Conservation (phyloP, 1,140 invertebrate species). For the Megalopta genalis region DNA sequence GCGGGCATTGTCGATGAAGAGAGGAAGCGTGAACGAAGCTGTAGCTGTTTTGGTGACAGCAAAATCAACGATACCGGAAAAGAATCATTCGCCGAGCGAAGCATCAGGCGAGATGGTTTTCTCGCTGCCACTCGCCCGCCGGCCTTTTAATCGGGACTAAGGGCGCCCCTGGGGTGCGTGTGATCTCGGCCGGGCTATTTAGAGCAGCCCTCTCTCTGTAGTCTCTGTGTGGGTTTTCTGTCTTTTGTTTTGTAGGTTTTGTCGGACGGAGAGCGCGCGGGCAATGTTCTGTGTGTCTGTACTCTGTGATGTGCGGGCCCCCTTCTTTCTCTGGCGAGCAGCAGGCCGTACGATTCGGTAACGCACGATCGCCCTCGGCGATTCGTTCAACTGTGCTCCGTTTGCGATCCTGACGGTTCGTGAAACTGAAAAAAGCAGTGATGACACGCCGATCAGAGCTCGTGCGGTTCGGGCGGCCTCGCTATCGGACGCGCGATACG, state of each 20-base stretch:
- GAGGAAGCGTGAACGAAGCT: constrained; percentile 8
- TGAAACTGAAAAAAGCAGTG: constrained; percentile 55
- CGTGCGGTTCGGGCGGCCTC: not conserved
- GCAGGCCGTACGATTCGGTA: constrained; percentile 13
- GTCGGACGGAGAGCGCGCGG: not conserved
- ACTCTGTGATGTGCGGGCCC: not conserved
- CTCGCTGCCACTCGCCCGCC: constrained; percentile 4
- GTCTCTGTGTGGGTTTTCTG: no score
- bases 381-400: constrained; percentile 48
- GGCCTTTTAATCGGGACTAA: constrained; percentile 18
- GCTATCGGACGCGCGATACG: no score
- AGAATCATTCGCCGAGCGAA: constrained; percentile 23
- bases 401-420: constrained; percentile 45
- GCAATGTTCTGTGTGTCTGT: constrained; percentile 20
- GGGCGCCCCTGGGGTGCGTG: not conserved
- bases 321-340: constrained; percentile 14
- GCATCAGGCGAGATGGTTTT: constrained; percentile 1
- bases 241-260: no score
- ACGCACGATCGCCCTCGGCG: constrained; percentile 37
- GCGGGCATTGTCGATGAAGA: constrained; percentile 1
- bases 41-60: constrained; percentile 6
- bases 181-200: not conserved
- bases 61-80: constrained; percentile 39
- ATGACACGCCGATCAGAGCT: constrained; percentile 29
- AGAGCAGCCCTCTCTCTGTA: not conserved